Evolutionary conservation across 2,888 invertebrate species (phyloP).

Genomic region (Aleiodes alternator): DNA sequence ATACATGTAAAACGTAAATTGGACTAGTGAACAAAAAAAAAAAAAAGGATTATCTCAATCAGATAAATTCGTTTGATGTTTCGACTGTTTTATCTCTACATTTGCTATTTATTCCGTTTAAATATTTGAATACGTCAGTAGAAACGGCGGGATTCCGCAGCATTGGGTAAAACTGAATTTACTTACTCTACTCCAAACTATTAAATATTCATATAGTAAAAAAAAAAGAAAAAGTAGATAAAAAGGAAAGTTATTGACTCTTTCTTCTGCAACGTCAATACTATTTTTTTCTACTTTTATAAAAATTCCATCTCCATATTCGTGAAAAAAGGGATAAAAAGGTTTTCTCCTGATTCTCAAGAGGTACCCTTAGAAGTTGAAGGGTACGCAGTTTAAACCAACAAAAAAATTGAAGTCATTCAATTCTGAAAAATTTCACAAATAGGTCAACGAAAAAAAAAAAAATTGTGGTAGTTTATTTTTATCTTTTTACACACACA

Average conservation of each 20-base stretch:
- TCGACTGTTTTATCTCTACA: background rate
- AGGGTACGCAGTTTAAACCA: background rate
- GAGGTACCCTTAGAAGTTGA: too few relatives aligned
- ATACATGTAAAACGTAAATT: constrained; percentile 44
- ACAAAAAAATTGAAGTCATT: background rate
- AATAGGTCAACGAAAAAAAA: background rate
- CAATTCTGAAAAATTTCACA: background rate
- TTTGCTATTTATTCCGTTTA: background rate
- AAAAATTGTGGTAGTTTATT: background rate
- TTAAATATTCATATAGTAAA: too few relatives aligned
- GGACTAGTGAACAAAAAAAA: constrained; percentile 2
- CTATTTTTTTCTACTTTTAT: too few relatives aligned
- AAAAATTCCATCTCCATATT: too few relatives aligned
- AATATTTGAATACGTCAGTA: background rate
- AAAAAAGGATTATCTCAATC: constrained; percentile 1
- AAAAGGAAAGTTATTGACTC: too few relatives aligned
- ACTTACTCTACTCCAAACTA: too few relatives aligned
- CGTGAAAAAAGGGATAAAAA: too few relatives aligned
- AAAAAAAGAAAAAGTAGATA: too few relatives aligned
- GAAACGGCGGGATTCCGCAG: background rate
- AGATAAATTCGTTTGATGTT: constrained; percentile 2
- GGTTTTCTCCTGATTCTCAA: too few relatives aligned
- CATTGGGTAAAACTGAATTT: too few relatives aligned
- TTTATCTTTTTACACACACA: background rate
- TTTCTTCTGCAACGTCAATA: too few relatives aligned